Evolutionary conservation across 2,113 vertebrate species (phyloP).

Genomic region (Galeopterus variegatus): DNA sequence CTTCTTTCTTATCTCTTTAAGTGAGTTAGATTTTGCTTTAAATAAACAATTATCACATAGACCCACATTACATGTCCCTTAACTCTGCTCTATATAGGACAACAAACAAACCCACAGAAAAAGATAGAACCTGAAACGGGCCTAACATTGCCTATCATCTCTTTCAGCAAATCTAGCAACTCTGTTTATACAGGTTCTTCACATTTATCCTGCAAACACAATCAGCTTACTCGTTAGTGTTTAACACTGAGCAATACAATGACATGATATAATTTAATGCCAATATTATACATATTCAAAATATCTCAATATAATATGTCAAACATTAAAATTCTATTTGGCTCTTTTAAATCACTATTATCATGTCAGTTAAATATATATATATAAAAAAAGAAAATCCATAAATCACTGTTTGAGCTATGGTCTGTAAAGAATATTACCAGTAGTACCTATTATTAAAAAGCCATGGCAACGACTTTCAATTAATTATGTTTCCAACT

Average conservation of each 20-base stretch:
- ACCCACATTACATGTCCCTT: background rate
- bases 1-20: constrained; percentile 8
- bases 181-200: background rate
- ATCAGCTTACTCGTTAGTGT: background rate
- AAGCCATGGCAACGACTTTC: background rate
- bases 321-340: constrained; percentile 27
- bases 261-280: background rate
- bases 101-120: background rate
- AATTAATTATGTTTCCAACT: background rate
- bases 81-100: background rate
- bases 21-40: constrained; percentile 55
- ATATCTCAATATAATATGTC: background rate
- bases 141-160: background rate
- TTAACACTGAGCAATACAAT: background rate
- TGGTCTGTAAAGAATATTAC: background rate
- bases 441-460: background rate
- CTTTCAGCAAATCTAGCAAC: background rate
- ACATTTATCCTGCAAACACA: background rate
- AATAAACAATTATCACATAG: background rate
- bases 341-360: constrained; percentile 25
- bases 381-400: background rate
- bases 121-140: background rate
- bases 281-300: background rate
- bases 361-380: background rate
- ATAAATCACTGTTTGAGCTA: background rate